Conservation (phyloP, 2,113 vertebrate species). For the Mobula hypostoma region DNA sequence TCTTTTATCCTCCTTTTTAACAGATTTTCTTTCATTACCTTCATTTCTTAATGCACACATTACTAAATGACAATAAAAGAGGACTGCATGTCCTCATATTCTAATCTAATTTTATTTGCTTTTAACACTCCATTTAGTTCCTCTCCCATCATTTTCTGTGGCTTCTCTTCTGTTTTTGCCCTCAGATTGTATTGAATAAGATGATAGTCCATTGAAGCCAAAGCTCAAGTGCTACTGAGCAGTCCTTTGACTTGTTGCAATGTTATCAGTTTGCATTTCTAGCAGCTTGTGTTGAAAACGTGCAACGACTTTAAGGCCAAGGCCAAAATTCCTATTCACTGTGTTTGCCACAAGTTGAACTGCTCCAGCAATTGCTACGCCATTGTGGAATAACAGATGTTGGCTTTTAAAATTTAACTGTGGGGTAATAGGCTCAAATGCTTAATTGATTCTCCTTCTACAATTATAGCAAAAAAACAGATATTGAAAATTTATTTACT, state of each 20-base stretch:
- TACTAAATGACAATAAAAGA: no score
- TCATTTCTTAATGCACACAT: no score
- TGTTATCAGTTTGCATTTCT: neutral
- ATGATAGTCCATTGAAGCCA: neutral
- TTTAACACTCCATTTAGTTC: neutral
- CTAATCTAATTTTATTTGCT: neutral
- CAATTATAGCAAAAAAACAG: neutral
- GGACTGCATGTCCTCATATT: no score
- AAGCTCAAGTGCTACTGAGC: neutral
- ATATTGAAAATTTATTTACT: neutral
- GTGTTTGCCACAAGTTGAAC: neutral
- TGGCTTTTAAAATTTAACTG: constrained; percentile 1
- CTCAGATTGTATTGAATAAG: neutral
- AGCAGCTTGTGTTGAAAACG: neutral
- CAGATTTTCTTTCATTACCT: neutral
- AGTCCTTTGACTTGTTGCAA: neutral
- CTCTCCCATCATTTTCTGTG: neutral
- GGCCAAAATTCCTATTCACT: neutral
- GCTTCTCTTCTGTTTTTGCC: neutral
- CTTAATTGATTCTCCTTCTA: neutral
- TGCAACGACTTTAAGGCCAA: neutral
- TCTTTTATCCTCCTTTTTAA: neutral
- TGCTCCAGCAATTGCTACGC: neutral
- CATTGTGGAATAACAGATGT: neutral
- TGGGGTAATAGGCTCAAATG: neutral